A percentile compares a stretch with the other conserved stretches of the same genome.
phyloP scores from a whole-genome alignment of 1,140 invertebrate species.

The Lepidurus packardi region DNA sequence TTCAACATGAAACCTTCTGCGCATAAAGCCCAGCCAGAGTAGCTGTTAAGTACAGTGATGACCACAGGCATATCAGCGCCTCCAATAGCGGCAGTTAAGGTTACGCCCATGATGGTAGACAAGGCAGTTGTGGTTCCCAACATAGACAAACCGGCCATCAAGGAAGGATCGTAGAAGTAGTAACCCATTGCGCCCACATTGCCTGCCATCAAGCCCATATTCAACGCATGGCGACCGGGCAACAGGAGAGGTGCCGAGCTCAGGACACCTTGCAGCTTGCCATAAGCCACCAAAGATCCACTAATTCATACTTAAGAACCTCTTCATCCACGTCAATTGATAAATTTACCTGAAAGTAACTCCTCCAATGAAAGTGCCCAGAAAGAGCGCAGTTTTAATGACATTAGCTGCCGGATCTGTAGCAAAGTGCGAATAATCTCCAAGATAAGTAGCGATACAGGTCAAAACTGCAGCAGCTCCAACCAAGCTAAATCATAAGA shows the following conservation, averaged over 20 bases:
- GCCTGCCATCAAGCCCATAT: slow-evolving; percentile 57
- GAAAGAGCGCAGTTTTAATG: slow-evolving; percentile 78
- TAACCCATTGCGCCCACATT: slow-evolving; percentile 66
- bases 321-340: background rate
- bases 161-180: slow-evolving; percentile 59
- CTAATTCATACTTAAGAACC: slow-evolving; percentile 47
- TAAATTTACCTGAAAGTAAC: slow-evolving; percentile 67
- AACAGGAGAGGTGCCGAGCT: slow-evolving; percentile 71
- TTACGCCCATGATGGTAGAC: slow-evolving; percentile 73
- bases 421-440: slow-evolving; percentile 75
- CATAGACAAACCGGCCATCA: slow-evolving; percentile 55
- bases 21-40: slow-evolving; percentile 52
- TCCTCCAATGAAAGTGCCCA: slow-evolving; percentile 85
- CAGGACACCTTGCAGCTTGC: slow-evolving; percentile 78
- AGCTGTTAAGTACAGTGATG: slow-evolving; percentile 81
- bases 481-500: slow-evolving; percentile 54
- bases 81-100: slow-evolving; percentile 81
- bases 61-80: slow-evolving; percentile 91
- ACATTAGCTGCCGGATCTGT: slow-evolving; percentile 74
- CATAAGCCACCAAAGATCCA: slow-evolving; percentile 82
- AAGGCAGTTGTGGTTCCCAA: slow-evolving; percentile 67
- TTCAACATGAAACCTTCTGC: slow-evolving; percentile 92
- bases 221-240: slow-evolving; percentile 74
- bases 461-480: slow-evolving; percentile 81
- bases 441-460: slow-evolving; percentile 75